phyloP scores from a whole-genome alignment of 2,113 vertebrate species.

The Ceuthmochares aereus region DNA sequence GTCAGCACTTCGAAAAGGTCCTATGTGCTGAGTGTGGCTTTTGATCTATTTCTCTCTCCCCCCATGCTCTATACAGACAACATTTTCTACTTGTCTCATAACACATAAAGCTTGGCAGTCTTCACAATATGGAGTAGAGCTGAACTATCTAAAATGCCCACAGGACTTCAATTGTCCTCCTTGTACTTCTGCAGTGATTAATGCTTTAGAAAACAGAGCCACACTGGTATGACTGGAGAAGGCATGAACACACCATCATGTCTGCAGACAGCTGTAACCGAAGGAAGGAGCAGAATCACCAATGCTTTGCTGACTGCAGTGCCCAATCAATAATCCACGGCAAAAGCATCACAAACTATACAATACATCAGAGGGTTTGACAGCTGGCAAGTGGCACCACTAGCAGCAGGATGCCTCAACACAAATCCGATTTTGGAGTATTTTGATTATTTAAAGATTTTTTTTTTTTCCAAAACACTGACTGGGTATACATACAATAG shows the following conservation, averaged over 20 bases:
- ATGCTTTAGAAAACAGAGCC: conserved; percentile 18
- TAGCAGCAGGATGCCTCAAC: background rate
- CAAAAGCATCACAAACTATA: background rate
- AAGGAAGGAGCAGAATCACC: conserved; percentile 39
- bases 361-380: background rate
- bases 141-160: conserved; percentile 24
- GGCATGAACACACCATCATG: background rate
- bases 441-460: background rate
- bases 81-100: conserved; percentile 19
- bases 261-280: conserved; percentile 29
- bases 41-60: background rate
- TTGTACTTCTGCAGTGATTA: conserved; percentile 14
- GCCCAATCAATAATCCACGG: background rate
- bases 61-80: background rate
- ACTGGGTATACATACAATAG: background rate
- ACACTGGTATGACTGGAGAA: background rate
- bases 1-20: background rate
- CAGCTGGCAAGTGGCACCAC: background rate
- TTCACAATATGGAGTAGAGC: background rate
- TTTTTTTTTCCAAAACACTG: background rate
- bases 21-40: background rate
- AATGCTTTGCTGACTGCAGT: background rate
- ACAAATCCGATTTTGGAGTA: background rate
- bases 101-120: conserved; percentile 11
- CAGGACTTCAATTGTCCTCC: conserved; percentile 37